Percentiles rank a stretch among this genome's conserved stretches.
These are phyloP conservation scores for Phenganax subtilis DNA, from an alignment of 92 coral and sea anemone species.

Conservation along the genomic window DNA sequence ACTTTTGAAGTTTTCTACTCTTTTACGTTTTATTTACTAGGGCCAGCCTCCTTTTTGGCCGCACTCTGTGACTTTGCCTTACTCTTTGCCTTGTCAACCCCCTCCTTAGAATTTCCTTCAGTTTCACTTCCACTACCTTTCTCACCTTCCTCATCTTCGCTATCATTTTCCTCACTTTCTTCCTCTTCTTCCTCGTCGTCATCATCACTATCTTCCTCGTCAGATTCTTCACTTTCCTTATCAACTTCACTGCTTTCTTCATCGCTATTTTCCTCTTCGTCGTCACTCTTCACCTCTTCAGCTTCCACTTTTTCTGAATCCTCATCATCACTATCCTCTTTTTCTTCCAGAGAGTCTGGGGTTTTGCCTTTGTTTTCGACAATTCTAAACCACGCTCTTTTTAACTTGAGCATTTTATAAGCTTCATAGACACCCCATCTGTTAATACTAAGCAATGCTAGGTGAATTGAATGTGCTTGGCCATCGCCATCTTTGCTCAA, in stretches of 20 bases:
- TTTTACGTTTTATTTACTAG: neutral
- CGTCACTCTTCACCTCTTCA: conserved; percentile 67
- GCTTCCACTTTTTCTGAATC: conserved; percentile 43
- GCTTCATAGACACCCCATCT: conserved; percentile 96
- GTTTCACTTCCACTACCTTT: neutral
- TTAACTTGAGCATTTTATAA: conserved; percentile 63
- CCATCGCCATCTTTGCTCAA: conserved; percentile 51
- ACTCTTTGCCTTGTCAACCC: neutral
- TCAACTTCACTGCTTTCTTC: conserved; percentile 17
- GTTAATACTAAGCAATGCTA: conserved; percentile 69
- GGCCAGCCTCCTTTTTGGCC: neutral
- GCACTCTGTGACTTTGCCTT: neutral
- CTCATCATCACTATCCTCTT: conserved; percentile 47
- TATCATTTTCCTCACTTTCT: conserved; percentile 6
- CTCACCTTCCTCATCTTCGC: neutral
- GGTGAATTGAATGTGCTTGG: conserved; percentile 56
- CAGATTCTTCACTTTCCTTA: neutral
- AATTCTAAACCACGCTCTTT: conserved; percentile 72
- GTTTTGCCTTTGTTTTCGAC: conserved; percentile 51
- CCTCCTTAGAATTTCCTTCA: neutral
- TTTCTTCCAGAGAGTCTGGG: conserved; percentile 59
- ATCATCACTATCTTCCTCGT: neutral
- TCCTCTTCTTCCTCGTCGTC: conserved; percentile 14
- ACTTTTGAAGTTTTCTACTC: no score
- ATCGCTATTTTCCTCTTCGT: conserved; percentile 58